phyloP scores from a whole-genome alignment of 2,888 invertebrate genomes.

The Sphaeridia pumilis region DNA sequence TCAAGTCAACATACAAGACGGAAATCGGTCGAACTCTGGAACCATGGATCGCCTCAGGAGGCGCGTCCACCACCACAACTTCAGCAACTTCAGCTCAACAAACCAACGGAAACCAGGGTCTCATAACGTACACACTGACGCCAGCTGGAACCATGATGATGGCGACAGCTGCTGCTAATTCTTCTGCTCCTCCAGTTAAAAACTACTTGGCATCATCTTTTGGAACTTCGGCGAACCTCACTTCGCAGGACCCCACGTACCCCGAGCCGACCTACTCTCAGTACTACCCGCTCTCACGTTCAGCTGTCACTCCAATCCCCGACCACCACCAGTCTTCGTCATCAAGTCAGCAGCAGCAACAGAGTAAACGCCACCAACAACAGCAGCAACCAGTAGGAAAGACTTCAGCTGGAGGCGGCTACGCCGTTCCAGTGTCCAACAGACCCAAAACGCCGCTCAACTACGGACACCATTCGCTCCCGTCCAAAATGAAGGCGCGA shows the following conservation, averaged over 20 bases:
- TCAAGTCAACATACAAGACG: constrained; percentile 49
- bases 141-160: constrained; percentile 3
- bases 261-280: constrained; percentile 35
- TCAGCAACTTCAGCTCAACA: too few relatives aligned
- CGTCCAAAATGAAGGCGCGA: constrained; percentile 30
- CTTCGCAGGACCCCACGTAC: constrained; percentile 29
- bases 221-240: constrained; percentile 31
- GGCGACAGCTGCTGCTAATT: neutral
- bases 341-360: neutral
- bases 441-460: constrained; percentile 33
- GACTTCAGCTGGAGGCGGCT: too few relatives aligned
- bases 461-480: constrained; percentile 8
- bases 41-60: constrained; percentile 45
- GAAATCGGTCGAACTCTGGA: constrained; percentile 54
- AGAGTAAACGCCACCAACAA: neutral
- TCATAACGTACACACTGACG: constrained; percentile 5
- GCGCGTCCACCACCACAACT: constrained; percentile 34
- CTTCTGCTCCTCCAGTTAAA: constrained; percentile 28
- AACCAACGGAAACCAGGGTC: constrained; percentile 18
- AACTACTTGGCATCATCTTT: constrained; percentile 35
- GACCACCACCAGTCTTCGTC: too few relatives aligned
- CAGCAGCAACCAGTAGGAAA: too few relatives aligned
- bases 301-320: constrained; percentile 31
- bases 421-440: constrained; percentile 26
- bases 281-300: constrained; percentile 35